Evolutionary conservation across 2,888 invertebrate genomes (phyloP), one percentile per base, ranked within the genome.

Genomic region (Thereva unica): DNA sequence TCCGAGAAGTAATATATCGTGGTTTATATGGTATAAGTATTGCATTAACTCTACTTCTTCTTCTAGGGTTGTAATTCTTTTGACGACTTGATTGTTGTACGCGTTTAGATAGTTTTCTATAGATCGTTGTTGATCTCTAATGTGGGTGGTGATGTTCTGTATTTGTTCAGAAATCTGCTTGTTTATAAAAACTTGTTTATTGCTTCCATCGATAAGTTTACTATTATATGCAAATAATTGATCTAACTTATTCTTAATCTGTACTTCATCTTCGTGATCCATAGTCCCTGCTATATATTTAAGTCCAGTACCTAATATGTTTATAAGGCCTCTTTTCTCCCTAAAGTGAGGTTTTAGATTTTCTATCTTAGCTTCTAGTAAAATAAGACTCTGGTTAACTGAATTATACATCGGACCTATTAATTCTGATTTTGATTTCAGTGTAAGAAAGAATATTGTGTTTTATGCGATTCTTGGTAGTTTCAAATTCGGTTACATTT

Each of bases 211-310:
- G 1, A 34, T 35, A n/a, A 64, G 49, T 7, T 54, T 55, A 12
- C 38, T 4, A 38, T 49, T 47, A 10, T 67, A 52, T 3, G 4
- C 8, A 23, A 5, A 38, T 8, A 59, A n/a, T 38, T 37, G 6
- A 3, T 59, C 59, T 49, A 59, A 35, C 38, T 38, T 49, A 5
- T 44, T 45, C 35, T 37, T 47, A 4, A 59, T 59, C 47, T 47
- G 37, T 47, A 47, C 4, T 47, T 59, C 59, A 7, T 47, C 59
- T 2, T 44, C 10, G 38, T 47, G n/a, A 38, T 59, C 59, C 47
- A 59, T 59, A 7, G 59, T 59, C 2, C 59, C 59, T 10, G 59
- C 59, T 8, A 59, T 59, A 12, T 53, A 64, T 44, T 67, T 67
- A 0, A 64, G 42, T 45, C 64, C 67, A 38, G 12, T 67, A 1